These are phyloP conservation scores for Fragum sueziense DNA, from an alignment of 2,888 invertebrate genomes.

Conservation along the genomic window DNA sequence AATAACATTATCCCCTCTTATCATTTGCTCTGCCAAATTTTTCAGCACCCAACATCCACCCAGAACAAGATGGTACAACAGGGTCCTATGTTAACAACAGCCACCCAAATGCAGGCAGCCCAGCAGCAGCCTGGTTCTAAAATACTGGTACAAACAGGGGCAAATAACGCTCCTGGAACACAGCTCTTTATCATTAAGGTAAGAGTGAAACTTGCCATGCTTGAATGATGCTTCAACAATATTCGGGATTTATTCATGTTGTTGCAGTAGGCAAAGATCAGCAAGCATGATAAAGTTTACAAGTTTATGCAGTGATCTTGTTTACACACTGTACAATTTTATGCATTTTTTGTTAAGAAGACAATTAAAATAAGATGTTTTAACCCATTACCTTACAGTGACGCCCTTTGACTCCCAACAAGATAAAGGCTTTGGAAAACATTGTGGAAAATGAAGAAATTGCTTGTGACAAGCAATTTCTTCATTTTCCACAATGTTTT, in stretches of 20 bases:
- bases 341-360: no score
- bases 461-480: background rate
- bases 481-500: background rate
- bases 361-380: no score
- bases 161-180: slow-evolving; percentile 2
- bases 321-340: no score
- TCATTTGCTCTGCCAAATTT: no score
- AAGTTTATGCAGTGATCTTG: no score
- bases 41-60: background rate
- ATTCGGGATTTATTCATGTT: no score
- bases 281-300: no score
- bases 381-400: no score
- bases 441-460: background rate
- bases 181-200: slow-evolving; percentile 50
- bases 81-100: background rate
- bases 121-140: slow-evolving; percentile 14
- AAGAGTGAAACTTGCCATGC: background rate
- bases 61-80: slow-evolving; percentile 2
- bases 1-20: no score
- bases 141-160: slow-evolving; percentile 30
- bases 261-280: no score
- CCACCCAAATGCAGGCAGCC: background rate
- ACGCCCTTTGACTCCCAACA: no score
- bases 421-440: background rate
- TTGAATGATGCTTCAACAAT: no score